phyloP scores from a whole-genome alignment of 1,140 invertebrate genomes.

The Lutraria rhynchaena region DNA sequence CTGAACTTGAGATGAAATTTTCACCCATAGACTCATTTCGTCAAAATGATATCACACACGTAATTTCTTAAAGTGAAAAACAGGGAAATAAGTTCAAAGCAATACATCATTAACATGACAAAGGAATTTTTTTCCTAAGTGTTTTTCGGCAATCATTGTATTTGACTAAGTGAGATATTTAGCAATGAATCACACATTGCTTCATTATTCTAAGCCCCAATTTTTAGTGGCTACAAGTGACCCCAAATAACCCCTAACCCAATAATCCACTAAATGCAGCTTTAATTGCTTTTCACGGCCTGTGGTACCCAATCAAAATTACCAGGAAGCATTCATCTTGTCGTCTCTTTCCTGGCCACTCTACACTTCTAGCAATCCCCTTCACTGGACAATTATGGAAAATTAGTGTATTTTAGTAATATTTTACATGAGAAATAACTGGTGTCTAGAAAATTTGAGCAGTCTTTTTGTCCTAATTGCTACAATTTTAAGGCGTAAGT shows the following conservation, averaged over 20 bases:
- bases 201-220: constrained; percentile 42
- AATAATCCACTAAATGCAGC: constrained; percentile 56
- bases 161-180: constrained; percentile 38
- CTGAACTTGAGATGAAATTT: too few species aligned
- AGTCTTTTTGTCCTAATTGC: constrained; percentile 16
- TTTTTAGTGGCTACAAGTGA: constrained; percentile 38
- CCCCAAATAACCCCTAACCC: constrained; percentile 45
- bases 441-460: constrained; percentile 3
- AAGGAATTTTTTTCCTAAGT: not conserved
- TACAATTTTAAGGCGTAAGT: constrained; percentile 21
- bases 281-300: constrained; percentile 42
- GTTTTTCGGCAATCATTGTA: constrained; percentile 12
- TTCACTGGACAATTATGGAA: constrained; percentile 3
- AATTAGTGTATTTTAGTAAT: constrained; percentile 41
- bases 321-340: constrained; percentile 35
- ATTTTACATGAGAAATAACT: constrained; percentile 29
- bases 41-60: too few species aligned
- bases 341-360: not conserved
- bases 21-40: too few species aligned
- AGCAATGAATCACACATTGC: constrained; percentile 43
- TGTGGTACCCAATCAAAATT: constrained; percentile 30
- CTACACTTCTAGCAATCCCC: constrained; percentile 6
- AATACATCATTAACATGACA: too few species aligned
- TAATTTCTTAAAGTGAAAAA: too few species aligned
- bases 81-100: too few species aligned